phyloP scores from a whole-genome alignment of 2,888 invertebrate genomes.

The Malthinus seriepunctatus region DNA sequence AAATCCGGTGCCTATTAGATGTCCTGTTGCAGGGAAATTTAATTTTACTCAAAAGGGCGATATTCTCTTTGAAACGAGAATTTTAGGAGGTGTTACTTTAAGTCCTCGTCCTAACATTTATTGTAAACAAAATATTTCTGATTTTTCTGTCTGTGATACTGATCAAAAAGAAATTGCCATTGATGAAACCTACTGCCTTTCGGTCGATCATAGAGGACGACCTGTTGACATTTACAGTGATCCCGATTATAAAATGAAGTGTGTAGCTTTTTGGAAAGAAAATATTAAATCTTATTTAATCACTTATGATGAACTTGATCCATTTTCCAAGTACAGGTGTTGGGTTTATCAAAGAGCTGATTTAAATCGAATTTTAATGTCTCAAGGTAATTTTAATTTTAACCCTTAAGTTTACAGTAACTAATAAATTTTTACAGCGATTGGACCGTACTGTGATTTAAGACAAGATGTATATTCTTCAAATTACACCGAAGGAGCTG shows the following conservation, averaged over 20 bases:
- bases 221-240: constrained; percentile 96
- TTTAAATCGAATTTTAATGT: constrained; percentile 83
- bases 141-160: constrained; percentile 93
- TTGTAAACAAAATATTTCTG: constrained; percentile 92
- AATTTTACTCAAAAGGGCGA: constrained; percentile 92
- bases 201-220: constrained; percentile 93
- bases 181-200: constrained; percentile 94
- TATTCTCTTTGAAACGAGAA: constrained; percentile 86
- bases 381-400: constrained; percentile 56
- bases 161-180: constrained; percentile 94
- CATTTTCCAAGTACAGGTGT: constrained; percentile 93
- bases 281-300: constrained; percentile 95
- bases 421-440: constrained; percentile 62
- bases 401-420: neutral
- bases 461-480: constrained; percentile 88
- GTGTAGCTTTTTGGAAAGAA: constrained; percentile 98
- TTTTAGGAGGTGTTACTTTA: constrained; percentile 92
- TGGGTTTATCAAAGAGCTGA: constrained; percentile 98
- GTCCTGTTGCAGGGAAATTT: constrained; percentile 96
- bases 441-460: constrained; percentile 89
- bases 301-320: constrained; percentile 95
- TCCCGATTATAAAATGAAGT: constrained; percentile 95
- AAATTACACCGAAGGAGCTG: constrained; percentile 90
- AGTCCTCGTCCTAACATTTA: constrained; percentile 91
- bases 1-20: constrained; percentile 88